A percentile compares a stretch with the other conserved stretches of the same genome.
phyloP scores from a whole-genome alignment of 1,140 invertebrate species.

The Hylaeus volcanicus region DNA sequence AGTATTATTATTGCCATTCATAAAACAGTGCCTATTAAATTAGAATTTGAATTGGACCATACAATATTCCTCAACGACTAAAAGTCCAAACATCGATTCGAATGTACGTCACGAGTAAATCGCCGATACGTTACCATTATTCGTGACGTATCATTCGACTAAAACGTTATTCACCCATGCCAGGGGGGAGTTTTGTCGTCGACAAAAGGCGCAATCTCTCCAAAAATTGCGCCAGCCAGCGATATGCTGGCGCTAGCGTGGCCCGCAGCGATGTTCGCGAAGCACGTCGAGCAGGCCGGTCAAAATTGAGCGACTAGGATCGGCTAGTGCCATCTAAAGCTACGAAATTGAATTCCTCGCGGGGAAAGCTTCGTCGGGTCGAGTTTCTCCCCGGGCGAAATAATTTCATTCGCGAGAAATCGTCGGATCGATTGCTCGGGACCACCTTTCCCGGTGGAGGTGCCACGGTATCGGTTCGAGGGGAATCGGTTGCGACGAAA shows the following conservation, averaged over 20 bases:
- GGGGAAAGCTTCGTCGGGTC: constrained; percentile 20
- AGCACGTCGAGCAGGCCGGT: not conserved
- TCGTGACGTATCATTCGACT: too few relatives aligned
- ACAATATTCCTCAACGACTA: too few relatives aligned
- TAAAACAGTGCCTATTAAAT: too few relatives aligned
- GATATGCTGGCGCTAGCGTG: not conserved
- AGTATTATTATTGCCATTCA: too few relatives aligned
- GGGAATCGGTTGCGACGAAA: not conserved
- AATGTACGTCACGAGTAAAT: too few relatives aligned
- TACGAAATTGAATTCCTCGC: constrained; percentile 62
- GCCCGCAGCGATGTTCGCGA: constrained; percentile 8
- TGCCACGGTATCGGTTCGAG: not conserved
- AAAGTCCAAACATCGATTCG: too few relatives aligned
- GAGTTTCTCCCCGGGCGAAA: constrained; percentile 54
- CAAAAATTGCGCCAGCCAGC: constrained; percentile 1
- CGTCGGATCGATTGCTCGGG: constrained; percentile 50
- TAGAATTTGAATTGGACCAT: too few relatives aligned
- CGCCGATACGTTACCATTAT: too few relatives aligned
- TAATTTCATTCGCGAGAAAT: constrained; percentile 61
- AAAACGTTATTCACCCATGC: too few relatives aligned
- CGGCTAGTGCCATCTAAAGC: constrained; percentile 32
- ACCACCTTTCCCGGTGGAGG: constrained; percentile 9
- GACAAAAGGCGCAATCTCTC: not conserved
- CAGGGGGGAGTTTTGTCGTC: not conserved
- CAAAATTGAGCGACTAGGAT: constrained; percentile 16